Evolutionary conservation across 1,140 invertebrate species (phyloP).

Genomic region (Popillia japonica): DNA sequence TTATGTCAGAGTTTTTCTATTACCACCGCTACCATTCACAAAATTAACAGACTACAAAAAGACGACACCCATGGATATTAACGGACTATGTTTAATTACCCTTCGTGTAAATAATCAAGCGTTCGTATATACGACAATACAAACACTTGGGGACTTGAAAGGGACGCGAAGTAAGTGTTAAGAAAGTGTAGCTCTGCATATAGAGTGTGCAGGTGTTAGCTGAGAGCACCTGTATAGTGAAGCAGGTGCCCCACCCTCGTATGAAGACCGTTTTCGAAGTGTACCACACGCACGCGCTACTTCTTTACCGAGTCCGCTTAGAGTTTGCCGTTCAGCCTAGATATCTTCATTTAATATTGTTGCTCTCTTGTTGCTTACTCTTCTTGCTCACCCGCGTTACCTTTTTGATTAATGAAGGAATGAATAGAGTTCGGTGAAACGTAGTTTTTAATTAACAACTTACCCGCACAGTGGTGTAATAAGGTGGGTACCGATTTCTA

Average conservation of each 20-base stretch:
- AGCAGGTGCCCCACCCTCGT: constrained; percentile 46
- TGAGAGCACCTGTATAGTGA: constrained; percentile 39
- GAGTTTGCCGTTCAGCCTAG: constrained; percentile 24
- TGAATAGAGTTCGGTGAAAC: constrained; percentile 1
- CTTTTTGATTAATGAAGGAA: background rate
- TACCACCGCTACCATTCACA: no score
- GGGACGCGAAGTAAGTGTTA: constrained; percentile 36
- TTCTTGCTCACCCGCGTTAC: constrained; percentile 6
- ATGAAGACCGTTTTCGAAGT: constrained; percentile 33
- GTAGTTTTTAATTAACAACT: constrained; percentile 23
- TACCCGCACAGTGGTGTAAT: background rate
- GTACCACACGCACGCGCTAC: constrained; percentile 36
- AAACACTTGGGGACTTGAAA: constrained; percentile 26
- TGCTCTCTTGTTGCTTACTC: constrained; percentile 13
- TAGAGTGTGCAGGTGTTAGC: constrained; percentile 38
- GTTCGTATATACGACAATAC: constrained; percentile 19
- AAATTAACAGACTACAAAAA: background rate
- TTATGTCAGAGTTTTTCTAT: no score
- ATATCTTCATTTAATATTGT: constrained; percentile 37
- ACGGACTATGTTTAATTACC: constrained; percentile 28
- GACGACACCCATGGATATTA: constrained; percentile 10
- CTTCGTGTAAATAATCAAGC: constrained; percentile 35
- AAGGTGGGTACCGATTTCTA: background rate
- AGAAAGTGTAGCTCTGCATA: constrained; percentile 45
- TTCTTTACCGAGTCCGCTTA: constrained; percentile 5